Evolutionary conservation across 2,888 invertebrate genomes (phyloP).

Genomic region (Latrodectus hesperus): DNA sequence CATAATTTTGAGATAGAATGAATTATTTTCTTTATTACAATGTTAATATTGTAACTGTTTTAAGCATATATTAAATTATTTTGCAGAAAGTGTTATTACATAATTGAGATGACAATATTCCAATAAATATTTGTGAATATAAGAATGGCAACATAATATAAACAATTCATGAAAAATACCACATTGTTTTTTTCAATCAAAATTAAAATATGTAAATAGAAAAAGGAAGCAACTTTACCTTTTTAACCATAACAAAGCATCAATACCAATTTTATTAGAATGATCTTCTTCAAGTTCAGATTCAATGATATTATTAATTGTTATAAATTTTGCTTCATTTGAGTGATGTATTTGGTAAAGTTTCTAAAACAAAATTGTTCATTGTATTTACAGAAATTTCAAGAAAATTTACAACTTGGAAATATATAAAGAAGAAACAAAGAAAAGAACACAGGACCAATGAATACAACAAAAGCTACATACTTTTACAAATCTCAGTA

Average conservation of each 20-base stretch:
- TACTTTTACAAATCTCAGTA: too few species aligned
- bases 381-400: not conserved
- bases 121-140: too few species aligned
- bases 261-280: conserved; percentile 76
- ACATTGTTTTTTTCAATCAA: not conserved
- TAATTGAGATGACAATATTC: too few species aligned
- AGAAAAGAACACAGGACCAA: too few species aligned
- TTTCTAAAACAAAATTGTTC: conserved; percentile 72
- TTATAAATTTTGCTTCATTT: conserved; percentile 76
- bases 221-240: conserved; percentile 77
- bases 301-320: conserved; percentile 82
- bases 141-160: too few species aligned
- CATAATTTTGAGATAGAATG: too few species aligned
- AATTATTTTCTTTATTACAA: too few species aligned
- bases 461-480: too few species aligned
- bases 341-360: conserved; percentile 72
- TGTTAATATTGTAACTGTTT: too few species aligned
- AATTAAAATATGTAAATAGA: not conserved
- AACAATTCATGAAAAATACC: too few species aligned
- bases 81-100: too few species aligned
- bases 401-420: conserved; percentile 69
- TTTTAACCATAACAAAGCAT: conserved; percentile 84
- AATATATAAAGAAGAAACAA: not conserved
- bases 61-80: too few species aligned
- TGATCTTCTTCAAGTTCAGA: conserved; percentile 79